phyloP scores from a whole-genome alignment of 1,140 invertebrate genomes.

The Lepidostoma basale region DNA sequence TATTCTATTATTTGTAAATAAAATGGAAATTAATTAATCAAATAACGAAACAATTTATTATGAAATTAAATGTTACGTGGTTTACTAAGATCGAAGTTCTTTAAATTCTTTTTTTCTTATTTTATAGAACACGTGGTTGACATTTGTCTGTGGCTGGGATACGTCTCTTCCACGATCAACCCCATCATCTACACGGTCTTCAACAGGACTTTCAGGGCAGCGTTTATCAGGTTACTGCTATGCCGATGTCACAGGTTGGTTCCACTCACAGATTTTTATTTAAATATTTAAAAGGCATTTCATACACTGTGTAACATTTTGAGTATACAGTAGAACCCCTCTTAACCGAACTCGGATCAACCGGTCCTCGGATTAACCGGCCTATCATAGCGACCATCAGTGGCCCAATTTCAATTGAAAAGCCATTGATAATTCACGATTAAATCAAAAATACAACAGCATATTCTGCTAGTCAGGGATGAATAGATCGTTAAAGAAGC shows the following conservation, averaged over 20 bases:
- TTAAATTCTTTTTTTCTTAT: not conserved
- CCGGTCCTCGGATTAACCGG: too few species aligned
- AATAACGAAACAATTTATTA: too few species aligned
- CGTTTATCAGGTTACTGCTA: conserved; percentile 78
- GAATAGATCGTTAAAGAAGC: too few species aligned
- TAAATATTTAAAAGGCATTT: conserved; percentile 19
- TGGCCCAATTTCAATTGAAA: not conserved
- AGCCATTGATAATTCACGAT: not conserved
- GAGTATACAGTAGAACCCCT: too few species aligned
- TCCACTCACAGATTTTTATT: too few species aligned
- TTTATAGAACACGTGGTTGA: conserved; percentile 69
- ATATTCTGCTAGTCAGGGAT: too few species aligned
- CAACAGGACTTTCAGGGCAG: conserved; percentile 83
- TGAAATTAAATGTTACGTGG: too few species aligned
- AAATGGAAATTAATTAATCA: too few species aligned
- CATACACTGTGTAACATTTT: not conserved
- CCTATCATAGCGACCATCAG: not conserved
- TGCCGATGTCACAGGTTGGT: conserved; percentile 77
- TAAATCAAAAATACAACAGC: too few species aligned
- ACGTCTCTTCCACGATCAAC: conserved; percentile 86
- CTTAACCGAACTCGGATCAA: too few species aligned
- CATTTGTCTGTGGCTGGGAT: conserved; percentile 85
- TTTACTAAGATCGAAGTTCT: too few species aligned
- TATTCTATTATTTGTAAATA: too few species aligned
- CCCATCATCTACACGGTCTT: conserved; percentile 89